A percentile compares a stretch with the other conserved stretches of the same genome.
Conservation (phyloP, 1,140 invertebrate species). For the Hylyphantes graminicola region DNA sequence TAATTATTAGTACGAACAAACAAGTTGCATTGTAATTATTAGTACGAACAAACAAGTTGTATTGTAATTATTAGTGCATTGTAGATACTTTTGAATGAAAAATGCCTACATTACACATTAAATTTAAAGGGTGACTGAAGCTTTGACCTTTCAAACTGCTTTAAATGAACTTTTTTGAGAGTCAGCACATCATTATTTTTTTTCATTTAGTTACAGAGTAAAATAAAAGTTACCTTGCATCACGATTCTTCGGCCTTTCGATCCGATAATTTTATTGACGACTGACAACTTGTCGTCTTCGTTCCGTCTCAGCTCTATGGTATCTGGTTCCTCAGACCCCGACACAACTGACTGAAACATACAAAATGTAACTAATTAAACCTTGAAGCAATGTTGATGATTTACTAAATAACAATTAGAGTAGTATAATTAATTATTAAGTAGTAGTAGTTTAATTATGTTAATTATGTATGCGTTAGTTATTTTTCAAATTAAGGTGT, state of each 20-base stretch:
- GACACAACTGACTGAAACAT: constrained; percentile 74
- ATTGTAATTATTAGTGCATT: no score
- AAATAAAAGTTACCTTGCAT: constrained; percentile 27
- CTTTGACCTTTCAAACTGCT: no score
- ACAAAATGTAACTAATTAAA: neutral
- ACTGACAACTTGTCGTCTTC: constrained; percentile 11
- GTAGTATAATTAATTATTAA: neutral
- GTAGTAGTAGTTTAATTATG: neutral
- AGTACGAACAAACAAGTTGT: no score
- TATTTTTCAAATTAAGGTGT: neutral
- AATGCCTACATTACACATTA: no score
- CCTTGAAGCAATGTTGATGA: neutral
- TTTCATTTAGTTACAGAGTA: neutral
- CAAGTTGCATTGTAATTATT: no score
- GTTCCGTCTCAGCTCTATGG: constrained; percentile 67
- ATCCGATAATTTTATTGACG: constrained; percentile 33
- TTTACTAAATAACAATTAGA: neutral
- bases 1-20: no score
- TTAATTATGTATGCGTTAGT: neutral
- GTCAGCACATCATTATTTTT: neutral
- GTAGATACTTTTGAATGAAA: no score
- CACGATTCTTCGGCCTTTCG: constrained; percentile 24
- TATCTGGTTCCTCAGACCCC: constrained; percentile 79
- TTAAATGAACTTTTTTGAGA: no score
- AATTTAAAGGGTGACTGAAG: no score